Evolutionary conservation across 2,888 invertebrate species (phyloP).

Genomic region (Zhuqinia jingwanae): DNA sequence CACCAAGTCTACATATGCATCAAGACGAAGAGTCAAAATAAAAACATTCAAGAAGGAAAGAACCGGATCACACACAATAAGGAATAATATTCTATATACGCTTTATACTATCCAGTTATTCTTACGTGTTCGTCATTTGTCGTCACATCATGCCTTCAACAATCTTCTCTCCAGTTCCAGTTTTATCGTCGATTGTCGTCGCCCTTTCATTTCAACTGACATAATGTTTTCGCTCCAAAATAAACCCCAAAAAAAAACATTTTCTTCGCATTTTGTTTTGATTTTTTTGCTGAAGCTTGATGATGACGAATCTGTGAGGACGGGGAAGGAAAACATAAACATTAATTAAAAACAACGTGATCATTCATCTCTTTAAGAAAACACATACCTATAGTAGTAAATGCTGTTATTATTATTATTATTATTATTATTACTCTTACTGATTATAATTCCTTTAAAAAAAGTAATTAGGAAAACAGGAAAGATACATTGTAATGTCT

Average conservation of each 20-base stretch:
- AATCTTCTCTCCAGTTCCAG: background rate
- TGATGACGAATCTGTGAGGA: background rate
- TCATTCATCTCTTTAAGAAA: background rate
- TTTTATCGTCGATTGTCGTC: background rate
- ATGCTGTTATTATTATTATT: conserved; percentile 24
- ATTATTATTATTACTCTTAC: conserved; percentile 10
- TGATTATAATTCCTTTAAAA: conserved; percentile 7
- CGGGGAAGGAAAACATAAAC: background rate
- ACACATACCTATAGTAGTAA: conserved; percentile 1
- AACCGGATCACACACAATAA: conserved; percentile 2
- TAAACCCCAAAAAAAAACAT: background rate
- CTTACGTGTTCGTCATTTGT: conserved; percentile 36
- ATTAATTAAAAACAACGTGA: background rate
- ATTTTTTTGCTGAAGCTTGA: conserved; percentile 4
- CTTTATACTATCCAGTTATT: background rate
- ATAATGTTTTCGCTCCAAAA: background rate
- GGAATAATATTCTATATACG: conserved; percentile 15
- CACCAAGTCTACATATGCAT: conserved; percentile 22
- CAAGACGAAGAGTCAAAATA: background rate
- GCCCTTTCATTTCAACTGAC: background rate
- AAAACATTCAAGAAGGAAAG: conserved; percentile 32
- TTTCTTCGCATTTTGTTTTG: background rate
- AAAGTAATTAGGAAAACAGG: background rate
- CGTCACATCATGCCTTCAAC: conserved; percentile 19
- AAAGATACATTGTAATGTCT: conserved; percentile 23